phyloP scores from a whole-genome alignment of 2,113 vertebrate genomes.

The Heptranchias perlo region DNA sequence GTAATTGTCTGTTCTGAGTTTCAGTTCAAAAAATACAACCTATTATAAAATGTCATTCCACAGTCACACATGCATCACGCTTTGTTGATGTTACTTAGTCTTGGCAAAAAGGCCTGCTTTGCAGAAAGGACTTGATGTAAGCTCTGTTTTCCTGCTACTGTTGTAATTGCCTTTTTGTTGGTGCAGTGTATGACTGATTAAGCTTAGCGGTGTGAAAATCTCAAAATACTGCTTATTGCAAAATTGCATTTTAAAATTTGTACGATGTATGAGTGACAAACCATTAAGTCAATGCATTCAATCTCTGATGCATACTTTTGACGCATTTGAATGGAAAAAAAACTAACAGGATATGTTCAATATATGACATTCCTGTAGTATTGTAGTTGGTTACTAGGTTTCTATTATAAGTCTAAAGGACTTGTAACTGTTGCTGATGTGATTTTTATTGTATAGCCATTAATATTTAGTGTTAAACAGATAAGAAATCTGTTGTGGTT shows the following conservation, averaged over 20 bases:
- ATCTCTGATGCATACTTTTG: neutral
- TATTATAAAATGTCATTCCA: neutral
- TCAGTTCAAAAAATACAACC: neutral
- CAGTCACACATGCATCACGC: neutral
- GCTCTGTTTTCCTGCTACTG: neutral
- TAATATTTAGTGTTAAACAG: no score
- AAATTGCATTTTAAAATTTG: neutral
- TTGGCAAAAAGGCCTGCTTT: neutral
- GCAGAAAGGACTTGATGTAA: neutral
- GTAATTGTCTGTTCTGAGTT: neutral
- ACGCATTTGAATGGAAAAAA: neutral
- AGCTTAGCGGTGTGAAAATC: neutral
- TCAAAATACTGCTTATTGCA: neutral
- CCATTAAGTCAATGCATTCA: neutral
- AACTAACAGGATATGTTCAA: neutral
- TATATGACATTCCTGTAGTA: neutral
- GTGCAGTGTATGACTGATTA: no score
- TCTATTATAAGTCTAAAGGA: neutral
- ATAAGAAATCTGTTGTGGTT: neutral
- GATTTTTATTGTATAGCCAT: neutral
- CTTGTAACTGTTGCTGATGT: neutral
- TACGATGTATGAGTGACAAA: neutral
- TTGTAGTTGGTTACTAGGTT: neutral
- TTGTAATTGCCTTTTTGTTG: neutral
- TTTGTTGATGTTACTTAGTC: neutral